phyloP scores from a whole-genome alignment of 2,113 vertebrate genomes.

The rat (Rattus norvegicus) region DNA sequence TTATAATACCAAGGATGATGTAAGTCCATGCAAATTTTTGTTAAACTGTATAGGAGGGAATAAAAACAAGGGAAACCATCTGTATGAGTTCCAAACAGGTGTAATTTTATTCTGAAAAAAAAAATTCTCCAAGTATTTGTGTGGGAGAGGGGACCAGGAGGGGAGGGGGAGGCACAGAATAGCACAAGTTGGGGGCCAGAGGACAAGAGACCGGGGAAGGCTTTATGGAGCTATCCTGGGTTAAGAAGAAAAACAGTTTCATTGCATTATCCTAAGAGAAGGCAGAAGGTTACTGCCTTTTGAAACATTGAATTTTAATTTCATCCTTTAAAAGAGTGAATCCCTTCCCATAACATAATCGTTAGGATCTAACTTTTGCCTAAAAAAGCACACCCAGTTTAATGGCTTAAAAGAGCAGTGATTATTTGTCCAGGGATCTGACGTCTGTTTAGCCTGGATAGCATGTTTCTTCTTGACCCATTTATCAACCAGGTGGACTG shows the following conservation, averaged over 20 bases:
- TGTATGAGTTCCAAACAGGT: neutral
- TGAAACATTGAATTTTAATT: neutral
- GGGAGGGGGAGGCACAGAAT: neutral
- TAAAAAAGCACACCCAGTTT: constrained; percentile 55
- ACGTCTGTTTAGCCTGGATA: neutral
- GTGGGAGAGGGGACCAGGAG: no score
- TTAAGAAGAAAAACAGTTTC: neutral
- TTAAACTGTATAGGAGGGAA: neutral
- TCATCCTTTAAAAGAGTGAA: constrained; percentile 54
- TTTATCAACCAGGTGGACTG: neutral
- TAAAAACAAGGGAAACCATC: neutral
- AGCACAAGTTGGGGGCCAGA: neutral
- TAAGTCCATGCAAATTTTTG: neutral
- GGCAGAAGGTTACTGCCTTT: neutral
- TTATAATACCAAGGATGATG: neutral
- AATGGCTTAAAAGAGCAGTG: constrained; percentile 56
- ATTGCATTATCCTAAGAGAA: constrained; percentile 23
- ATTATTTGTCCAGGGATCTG: constrained; percentile 52
- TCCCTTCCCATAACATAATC: constrained; percentile 4
- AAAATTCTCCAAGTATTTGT: neutral
- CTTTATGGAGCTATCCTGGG: neutral
- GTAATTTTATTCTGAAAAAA: neutral
- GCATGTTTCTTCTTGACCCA: neutral
- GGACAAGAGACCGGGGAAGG: neutral
- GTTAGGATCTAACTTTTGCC: constrained; percentile 55